Percentiles rank a stretch among this genome's conserved stretches.
Conservation (phyloP, 2,888 invertebrate genomes). For the Lasioglossum pauxillum region DNA sequence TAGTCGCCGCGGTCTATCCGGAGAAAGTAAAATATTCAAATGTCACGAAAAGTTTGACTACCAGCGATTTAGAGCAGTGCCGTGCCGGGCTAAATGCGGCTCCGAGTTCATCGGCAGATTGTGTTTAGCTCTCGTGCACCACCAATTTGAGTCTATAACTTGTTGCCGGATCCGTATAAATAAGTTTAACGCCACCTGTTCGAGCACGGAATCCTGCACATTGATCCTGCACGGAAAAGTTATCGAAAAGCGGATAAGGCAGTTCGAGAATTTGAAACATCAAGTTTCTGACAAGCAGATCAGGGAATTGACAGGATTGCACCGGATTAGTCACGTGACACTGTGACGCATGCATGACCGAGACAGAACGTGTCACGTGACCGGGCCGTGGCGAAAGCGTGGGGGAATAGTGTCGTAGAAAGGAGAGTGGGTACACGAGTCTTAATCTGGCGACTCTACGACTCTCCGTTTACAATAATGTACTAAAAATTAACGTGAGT, state of each 20-base stretch:
- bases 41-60: background rate
- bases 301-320: too few relatives aligned
- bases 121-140: background rate
- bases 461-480: too few relatives aligned
- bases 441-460: too few relatives aligned
- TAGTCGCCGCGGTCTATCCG: background rate
- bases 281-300: background rate
- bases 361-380: too few relatives aligned
- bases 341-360: too few relatives aligned
- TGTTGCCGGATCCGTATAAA: background rate
- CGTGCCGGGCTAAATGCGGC: background rate
- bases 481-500: background rate
- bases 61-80: background rate
- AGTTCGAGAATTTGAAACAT: background rate
- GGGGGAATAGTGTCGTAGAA: too few relatives aligned
- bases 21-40: background rate
- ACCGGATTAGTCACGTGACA: too few relatives aligned
- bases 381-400: too few relatives aligned
- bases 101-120: background rate
- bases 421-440: too few relatives aligned
- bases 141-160: background rate
- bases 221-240: background rate
- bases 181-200: conserved; percentile 1
- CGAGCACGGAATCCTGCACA: too few relatives aligned
- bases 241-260: background rate